Evolutionary conservation across 2,888 invertebrate species (phyloP).

Genomic region (Lypha dubia): DNA sequence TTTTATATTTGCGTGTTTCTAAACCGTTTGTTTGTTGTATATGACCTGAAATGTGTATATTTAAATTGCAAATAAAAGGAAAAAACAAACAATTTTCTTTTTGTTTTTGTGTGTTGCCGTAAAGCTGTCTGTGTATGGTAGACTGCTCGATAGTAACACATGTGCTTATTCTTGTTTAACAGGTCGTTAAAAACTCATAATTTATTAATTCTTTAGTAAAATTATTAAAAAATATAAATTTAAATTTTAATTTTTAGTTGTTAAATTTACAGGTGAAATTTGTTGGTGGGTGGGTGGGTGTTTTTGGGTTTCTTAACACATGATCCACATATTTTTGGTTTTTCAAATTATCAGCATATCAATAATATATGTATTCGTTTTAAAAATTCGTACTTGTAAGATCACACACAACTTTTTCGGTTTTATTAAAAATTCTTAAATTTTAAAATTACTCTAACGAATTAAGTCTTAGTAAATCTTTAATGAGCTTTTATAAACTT

Average conservation of each 20-base stretch:
- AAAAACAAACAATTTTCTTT: too few species aligned
- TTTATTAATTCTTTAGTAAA: constrained; percentile 6
- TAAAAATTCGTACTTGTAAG: too few species aligned
- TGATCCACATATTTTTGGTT: not conserved
- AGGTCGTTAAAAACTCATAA: constrained; percentile 27
- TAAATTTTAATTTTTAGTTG: constrained; percentile 3
- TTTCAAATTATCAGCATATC: not conserved
- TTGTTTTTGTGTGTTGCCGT: constrained; percentile 11
- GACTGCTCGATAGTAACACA: constrained; percentile 32
- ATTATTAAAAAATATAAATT: not conserved
- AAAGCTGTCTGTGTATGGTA: constrained; percentile 9
- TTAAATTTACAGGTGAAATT: not conserved
- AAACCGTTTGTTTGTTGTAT: constrained; percentile 40
- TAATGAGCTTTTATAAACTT: too few species aligned
- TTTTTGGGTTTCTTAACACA: not conserved
- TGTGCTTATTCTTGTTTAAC: constrained; percentile 32
- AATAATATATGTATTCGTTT: too few species aligned
- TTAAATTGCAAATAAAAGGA: too few species aligned
- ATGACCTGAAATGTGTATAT: constrained; percentile 64
- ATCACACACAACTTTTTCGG: too few species aligned
- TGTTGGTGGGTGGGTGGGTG: constrained; percentile 8
- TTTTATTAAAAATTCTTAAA: too few species aligned
- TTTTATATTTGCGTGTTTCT: constrained; percentile 40
- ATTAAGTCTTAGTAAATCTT: too few species aligned
- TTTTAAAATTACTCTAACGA: too few species aligned